phyloP scores from a whole-genome alignment of 1,140 invertebrate genomes.

The Gonioctena quinquepunctata region DNA sequence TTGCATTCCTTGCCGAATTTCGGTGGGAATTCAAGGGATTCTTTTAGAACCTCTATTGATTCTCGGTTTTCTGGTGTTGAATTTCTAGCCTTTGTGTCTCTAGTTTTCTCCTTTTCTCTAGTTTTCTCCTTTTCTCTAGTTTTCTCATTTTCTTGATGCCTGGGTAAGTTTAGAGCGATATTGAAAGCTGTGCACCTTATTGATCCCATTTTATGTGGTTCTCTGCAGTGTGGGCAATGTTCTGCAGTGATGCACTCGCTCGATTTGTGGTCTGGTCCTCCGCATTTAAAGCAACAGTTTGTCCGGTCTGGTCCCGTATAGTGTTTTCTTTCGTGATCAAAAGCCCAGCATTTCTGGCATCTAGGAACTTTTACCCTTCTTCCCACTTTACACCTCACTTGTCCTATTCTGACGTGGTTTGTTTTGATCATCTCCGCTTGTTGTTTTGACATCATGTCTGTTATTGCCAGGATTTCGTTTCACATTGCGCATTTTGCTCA shows the following conservation, averaged over 20 bases:
- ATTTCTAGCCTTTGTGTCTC: too few relatives aligned
- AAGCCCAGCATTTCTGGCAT: constrained; percentile 20
- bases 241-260: constrained; percentile 3
- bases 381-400: constrained; percentile 8
- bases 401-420: constrained; percentile 8
- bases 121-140: too few relatives aligned
- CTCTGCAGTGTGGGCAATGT: constrained; percentile 5
- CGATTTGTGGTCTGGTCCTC: constrained; percentile 2
- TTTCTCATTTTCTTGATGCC: neutral
- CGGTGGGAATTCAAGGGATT: too few relatives aligned
- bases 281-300: constrained; percentile 19
- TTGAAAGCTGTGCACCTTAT: constrained; percentile 5
- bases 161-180: neutral
- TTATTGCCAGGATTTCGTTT: constrained; percentile 11
- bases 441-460: neutral
- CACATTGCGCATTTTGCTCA: neutral
- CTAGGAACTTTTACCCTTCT: constrained; percentile 14
- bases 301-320: constrained; percentile 16
- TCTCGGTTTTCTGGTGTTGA: too few relatives aligned
- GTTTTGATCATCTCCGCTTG: neutral
- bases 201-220: constrained; percentile 4
- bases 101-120: too few relatives aligned
- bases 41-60: too few relatives aligned
- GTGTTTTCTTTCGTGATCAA: neutral
- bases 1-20: too few relatives aligned